A percentile compares a stretch with the other conserved stretches of the same genome.
These are phyloP conservation scores for Sebastes matsubarae DNA, from an alignment of 2,797 vertebrate species.

Conservation along the genomic window DNA sequence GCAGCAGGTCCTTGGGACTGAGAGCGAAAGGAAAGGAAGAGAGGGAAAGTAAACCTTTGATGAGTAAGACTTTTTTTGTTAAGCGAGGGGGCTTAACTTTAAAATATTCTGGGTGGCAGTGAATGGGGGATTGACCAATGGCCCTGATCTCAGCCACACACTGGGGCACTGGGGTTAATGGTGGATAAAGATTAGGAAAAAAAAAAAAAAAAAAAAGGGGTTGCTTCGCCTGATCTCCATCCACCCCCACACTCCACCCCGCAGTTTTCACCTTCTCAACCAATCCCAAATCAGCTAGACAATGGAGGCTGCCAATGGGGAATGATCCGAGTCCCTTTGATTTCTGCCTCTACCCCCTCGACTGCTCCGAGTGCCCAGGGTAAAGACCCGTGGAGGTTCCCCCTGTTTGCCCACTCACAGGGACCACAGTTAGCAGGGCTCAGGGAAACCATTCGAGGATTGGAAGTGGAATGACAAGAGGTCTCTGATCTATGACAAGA, in stretches of 20 bases:
- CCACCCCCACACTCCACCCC: conserved; percentile 66
- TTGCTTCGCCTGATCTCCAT: conserved; percentile 78
- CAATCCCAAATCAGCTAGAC: conserved; percentile 80
- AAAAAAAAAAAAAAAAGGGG: conserved; percentile 50
- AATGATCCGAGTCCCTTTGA: conserved; percentile 78
- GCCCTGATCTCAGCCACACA: conserved; percentile 85
- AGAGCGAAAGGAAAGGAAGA: conserved; percentile 56
- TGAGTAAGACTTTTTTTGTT: conserved; percentile 82
- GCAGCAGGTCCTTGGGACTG: conserved; percentile 57
- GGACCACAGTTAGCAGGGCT: conserved; percentile 71
- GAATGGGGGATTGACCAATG: conserved; percentile 87
- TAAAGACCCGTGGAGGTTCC: conserved; percentile 82
- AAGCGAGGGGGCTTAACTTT: conserved; percentile 84
- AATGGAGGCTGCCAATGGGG: conserved; percentile 81
- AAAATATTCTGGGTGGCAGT: conserved; percentile 85
- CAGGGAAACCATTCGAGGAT: conserved; percentile 76
- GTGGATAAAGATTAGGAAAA: conserved; percentile 86
- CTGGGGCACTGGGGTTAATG: conserved; percentile 84
- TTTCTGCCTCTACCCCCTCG: conserved; percentile 74
- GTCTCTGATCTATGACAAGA: conserved; percentile 83
- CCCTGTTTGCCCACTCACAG: conserved; percentile 72
- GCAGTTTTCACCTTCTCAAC: conserved; percentile 66
- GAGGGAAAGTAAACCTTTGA: conserved; percentile 79
- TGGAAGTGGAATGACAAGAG: conserved; percentile 80
- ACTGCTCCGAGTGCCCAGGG: conserved; percentile 73